Evolutionary conservation across 2,888 invertebrate species (phyloP), one percentile per base, ranked within the genome.

Genomic region (Phaonia tiefii): DNA sequence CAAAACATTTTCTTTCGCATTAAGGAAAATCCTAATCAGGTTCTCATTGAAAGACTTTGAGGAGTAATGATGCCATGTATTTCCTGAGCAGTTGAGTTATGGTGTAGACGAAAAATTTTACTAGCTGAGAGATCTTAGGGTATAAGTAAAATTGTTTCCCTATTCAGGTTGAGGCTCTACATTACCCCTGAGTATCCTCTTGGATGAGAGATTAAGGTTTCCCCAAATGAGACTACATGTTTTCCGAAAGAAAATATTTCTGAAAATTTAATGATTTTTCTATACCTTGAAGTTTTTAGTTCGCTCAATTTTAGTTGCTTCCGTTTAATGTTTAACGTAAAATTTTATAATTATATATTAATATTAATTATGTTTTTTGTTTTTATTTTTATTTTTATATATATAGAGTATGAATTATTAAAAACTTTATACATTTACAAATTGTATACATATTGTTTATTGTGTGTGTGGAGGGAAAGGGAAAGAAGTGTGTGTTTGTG

Each of bases 351-450:
- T 65, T 69, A 63, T 31, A 72, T 74, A 49, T 49, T 80, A 71
- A 65, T 74, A 65, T 42, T 80, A 67, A n/a, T n/a, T n/a, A n/a
- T n/a, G n/a, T n/a, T n/a, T n/a, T n/a, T n/a, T n/a, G n/a, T n/a
- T n/a, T 70, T 44, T 72, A 37, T 78, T 31, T 5, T 74, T 72
- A 54, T 75, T n/a, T 73, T 58, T 70, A 60, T 58, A 56, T 44
- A 46, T 72, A 65, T 76, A 51, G 46, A 65, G 66, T 51, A 39
- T 82, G 69, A 71, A 79, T 82, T 75, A 71, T 79, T 79, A 80
- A 80, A 83, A 79, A 79, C 78, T 79, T 76, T 76, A 73, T 82
- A 81, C 71, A 80, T 82, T 78, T 82, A 75, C 80, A 80, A 71
- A 65, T 82, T 65, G 80, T 80, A 80, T 83, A 78, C 76, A 82